phyloP scores from a whole-genome alignment of 1,140 invertebrate genomes.

The Megathymus violae region DNA sequence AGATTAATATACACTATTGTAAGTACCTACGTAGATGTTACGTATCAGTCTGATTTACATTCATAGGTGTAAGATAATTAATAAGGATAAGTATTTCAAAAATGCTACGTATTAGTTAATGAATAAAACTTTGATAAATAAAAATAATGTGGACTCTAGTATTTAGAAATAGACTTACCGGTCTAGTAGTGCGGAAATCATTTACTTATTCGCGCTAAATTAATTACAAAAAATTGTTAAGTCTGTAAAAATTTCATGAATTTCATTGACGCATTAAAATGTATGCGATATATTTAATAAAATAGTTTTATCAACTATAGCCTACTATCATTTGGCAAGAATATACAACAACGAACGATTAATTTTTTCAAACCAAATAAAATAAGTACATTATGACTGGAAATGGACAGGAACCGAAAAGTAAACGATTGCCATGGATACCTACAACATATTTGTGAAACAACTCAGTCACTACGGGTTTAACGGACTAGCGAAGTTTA shows the following conservation, averaged over 20 bases:
- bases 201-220: background rate
- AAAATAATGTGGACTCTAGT: background rate
- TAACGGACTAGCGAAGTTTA: background rate
- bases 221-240: background rate
- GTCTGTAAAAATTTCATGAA: background rate
- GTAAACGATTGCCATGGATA: background rate
- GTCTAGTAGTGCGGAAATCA: background rate
- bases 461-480: background rate
- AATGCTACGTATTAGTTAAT: background rate
- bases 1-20: background rate
- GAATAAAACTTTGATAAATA: background rate
- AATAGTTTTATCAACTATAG: background rate
- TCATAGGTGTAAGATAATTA: background rate
- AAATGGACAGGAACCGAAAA: background rate
- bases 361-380: background rate
- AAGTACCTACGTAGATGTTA: background rate
- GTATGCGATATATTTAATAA: background rate
- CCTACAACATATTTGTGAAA: background rate
- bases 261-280: background rate
- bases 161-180: background rate
- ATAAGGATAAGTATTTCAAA: constrained; percentile 4
- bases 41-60: constrained; percentile 6
- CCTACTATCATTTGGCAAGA: background rate
- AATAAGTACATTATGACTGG: background rate
- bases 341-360: background rate